Base-by-base conservation (phyloP, 1,140 invertebrate genomes). In the Heliconius hewitsoni region DNA sequence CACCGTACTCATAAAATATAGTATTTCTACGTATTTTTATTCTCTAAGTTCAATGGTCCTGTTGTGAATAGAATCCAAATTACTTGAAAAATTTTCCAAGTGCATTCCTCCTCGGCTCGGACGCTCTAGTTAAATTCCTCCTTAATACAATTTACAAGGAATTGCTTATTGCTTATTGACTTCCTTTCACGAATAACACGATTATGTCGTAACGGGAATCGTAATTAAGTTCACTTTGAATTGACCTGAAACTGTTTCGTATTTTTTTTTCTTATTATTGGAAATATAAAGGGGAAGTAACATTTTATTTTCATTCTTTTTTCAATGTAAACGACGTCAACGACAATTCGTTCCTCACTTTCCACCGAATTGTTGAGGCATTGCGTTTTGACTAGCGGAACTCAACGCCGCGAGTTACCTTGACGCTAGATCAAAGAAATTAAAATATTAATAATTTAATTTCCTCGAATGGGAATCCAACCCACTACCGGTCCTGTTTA, bases 61-160 rank as follows among this genome's bases (percentile, higher is more conserved):
- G 86, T 88, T 89, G 89, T 92, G 89, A 91, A 92, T 90, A 87
- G 90, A 91, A 91, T 91, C 88, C 84, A 89, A 92, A 92, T 92
- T 89, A 89, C 87, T 90, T 85, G 89, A 88, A 91, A 92, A 92
- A 92, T 90, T 89, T 86, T 83, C 82, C 79, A 76, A 88, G 80
- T 89, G 86, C 86, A 90, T 85, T 81, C 85, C 85, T 78, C 42
- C 75, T 76, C 76, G 76, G 81, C 75, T 84, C 71, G 76, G 84
- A 85, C 80, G 83, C 78, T 87, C 84, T 79, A 79, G 82, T 87
- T 84, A 81, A 86, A 87, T 86, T 86, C 76, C 76, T 83, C 70
- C 74, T 81, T 83, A 81, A 82, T 76, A 82, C 80, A 83, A 85
- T 84, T 81, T 82, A 83, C 76, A 76, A 50, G 75, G 73, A 81